These are phyloP conservation scores for Carcharodon carcharias DNA, from an alignment of 2,797 vertebrate species.

Conservation along the genomic window DNA sequence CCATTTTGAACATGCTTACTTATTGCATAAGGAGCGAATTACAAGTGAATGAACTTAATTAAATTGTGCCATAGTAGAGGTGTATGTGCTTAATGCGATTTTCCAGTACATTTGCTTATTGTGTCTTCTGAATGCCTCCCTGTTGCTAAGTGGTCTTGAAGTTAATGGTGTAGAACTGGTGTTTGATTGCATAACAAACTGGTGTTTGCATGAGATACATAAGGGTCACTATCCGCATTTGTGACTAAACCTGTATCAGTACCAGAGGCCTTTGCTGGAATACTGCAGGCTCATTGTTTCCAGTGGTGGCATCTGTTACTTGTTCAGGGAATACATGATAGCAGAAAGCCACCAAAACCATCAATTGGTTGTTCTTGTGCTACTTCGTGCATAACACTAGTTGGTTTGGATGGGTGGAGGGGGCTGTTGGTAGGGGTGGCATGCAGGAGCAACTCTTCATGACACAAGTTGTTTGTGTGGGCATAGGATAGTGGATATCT, in stretches of 20 bases:
- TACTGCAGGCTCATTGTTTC: not conserved
- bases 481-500: not conserved
- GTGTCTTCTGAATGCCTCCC: not conserved
- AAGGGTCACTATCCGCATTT: not conserved
- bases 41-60: not conserved
- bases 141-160: not conserved
- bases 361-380: not conserved
- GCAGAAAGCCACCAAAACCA: not conserved
- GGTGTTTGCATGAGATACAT: not conserved
- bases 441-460: not conserved
- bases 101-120: not conserved
- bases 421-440: too few relatives aligned
- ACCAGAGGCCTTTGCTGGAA: not conserved
- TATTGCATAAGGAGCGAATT: not conserved
- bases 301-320: not conserved
- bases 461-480: not conserved
- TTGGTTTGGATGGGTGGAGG: too few relatives aligned
- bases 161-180: not conserved
- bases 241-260: not conserved
- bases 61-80: not conserved
- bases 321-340: not conserved
- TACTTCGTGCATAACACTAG: not conserved
- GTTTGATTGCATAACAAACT: not conserved
- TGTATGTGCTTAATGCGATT: not conserved
- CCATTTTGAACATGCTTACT: not conserved